phyloP scores from a whole-genome alignment of 2,888 invertebrate genomes.

The Lottia scabra region DNA sequence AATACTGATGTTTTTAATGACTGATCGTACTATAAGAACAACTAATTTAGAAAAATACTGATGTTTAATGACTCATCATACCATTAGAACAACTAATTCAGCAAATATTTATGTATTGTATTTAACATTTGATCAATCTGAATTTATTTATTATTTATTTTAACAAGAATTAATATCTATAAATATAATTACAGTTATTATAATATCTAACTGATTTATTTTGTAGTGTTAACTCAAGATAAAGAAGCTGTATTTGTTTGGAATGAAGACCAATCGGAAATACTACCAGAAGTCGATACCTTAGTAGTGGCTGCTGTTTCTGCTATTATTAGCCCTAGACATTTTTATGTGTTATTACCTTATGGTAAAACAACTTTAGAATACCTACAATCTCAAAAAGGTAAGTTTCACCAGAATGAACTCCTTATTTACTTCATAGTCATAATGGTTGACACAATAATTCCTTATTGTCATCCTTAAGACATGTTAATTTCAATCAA shows the following conservation, averaged over 20 bases:
- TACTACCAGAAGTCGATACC: conserved; percentile 49
- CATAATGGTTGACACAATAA: too few species aligned
- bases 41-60: too few species aligned
- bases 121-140: too few species aligned
- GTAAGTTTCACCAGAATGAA: neutral
- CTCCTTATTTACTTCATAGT: too few species aligned
- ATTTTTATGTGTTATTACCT: conserved; percentile 65
- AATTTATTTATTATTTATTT: neutral
- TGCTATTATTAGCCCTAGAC: conserved; percentile 54
- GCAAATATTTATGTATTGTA: too few species aligned
- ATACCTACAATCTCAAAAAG: conserved; percentile 15
- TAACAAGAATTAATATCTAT: too few species aligned
- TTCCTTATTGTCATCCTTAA: too few species aligned
- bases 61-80: too few species aligned
- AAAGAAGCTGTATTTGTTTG: conserved; percentile 41
- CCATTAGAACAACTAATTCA: too few species aligned
- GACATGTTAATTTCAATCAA: too few species aligned
- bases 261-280: conserved; percentile 41
- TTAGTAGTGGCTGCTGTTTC: conserved; percentile 61
- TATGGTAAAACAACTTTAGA: conserved; percentile 52
- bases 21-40: too few species aligned
- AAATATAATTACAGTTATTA: neutral
- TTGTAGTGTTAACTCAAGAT: conserved; percentile 42
- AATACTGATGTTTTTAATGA: too few species aligned
- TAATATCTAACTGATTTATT: neutral